Percentiles rank a stretch among this genome's conserved stretches.
phyloP scores from a whole-genome alignment of 1,140 invertebrate species.

The Rhyacophila brunnea region DNA sequence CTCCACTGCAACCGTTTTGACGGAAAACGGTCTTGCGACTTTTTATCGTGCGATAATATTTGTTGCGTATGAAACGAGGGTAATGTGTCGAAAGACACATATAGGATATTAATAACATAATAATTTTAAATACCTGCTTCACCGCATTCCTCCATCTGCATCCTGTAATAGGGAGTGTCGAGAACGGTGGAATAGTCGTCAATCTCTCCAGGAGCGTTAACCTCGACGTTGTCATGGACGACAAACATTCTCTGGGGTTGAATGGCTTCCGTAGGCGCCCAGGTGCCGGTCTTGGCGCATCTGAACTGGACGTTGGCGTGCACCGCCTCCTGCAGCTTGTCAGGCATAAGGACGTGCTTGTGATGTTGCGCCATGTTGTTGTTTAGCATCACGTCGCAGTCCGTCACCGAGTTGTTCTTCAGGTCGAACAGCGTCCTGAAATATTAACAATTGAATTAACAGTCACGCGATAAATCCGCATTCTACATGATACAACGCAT shows the following conservation, averaged over 20 bases:
- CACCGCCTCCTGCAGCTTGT: slow-evolving; percentile 62
- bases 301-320: slow-evolving; percentile 51
- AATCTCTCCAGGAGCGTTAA: slow-evolving; percentile 61
- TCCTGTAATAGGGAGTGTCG: slow-evolving; percentile 63
- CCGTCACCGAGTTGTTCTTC: slow-evolving; percentile 48
- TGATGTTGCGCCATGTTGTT: slow-evolving; percentile 56
- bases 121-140: slow-evolving; percentile 55
- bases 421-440: slow-evolving; percentile 47
- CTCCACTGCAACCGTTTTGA: too few relatives aligned
- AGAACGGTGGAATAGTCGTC: slow-evolving; percentile 61
- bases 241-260: slow-evolving; percentile 66
- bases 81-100: too few relatives aligned
- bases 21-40: too few relatives aligned
- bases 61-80: too few relatives aligned
- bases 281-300: background rate
- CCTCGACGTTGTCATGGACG: slow-evolving; percentile 74
- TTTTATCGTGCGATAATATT: too few relatives aligned
- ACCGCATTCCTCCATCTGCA: slow-evolving; percentile 62
- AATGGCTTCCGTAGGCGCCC: slow-evolving; percentile 52
- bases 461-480: too few relatives aligned
- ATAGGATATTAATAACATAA: too few relatives aligned
- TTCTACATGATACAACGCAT: too few relatives aligned
- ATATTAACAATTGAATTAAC: too few relatives aligned
- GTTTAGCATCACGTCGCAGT: slow-evolving; percentile 46
- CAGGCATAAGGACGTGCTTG: slow-evolving; percentile 61